A percentile compares a stretch with the other conserved stretches of the same genome.
These are phyloP conservation scores for Mamestra brassicae DNA, from an alignment of 2,888 invertebrate species.

Conservation along the genomic window DNA sequence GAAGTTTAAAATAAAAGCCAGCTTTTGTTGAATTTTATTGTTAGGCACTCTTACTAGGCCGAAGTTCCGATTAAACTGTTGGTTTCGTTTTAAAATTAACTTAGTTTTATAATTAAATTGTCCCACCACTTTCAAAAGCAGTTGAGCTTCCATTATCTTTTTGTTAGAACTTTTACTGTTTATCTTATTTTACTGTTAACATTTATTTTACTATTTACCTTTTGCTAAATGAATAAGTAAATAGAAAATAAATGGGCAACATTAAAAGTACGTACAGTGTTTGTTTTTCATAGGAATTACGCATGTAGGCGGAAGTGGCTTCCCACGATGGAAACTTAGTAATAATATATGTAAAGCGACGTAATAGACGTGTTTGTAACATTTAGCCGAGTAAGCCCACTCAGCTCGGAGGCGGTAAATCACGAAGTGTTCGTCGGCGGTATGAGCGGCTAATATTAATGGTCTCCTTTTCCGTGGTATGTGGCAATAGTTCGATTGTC, in stretches of 20 bases:
- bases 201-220: conserved; percentile 45
- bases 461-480: conserved; percentile 60
- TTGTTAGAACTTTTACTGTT: conserved; percentile 50
- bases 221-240: conserved; percentile 1
- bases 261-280: not conserved
- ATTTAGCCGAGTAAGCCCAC: conserved; percentile 47
- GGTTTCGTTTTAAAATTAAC: conserved; percentile 57
- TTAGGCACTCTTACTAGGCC: conserved; percentile 44
- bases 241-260: conserved; percentile 10
- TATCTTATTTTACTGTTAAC: conserved; percentile 46
- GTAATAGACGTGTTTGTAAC: conserved; percentile 39
- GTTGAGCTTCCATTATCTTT: conserved; percentile 56
- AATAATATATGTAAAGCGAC: conserved; percentile 44
- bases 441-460: conserved; percentile 66
- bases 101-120: conserved; percentile 65
- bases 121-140: conserved; percentile 56
- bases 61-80: conserved; percentile 56
- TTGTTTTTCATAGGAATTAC: conserved; percentile 29
- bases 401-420: conserved; percentile 51
- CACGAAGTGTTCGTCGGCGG: conserved; percentile 53
- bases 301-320: conserved; percentile 13
- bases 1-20: conserved; percentile 55
- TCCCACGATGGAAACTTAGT: conserved; percentile 34
- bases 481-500: conserved; percentile 65
- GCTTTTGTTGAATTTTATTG: conserved; percentile 59